Conservation (phyloP, 2,797 vertebrate genomes). For the Aviceda cuculoides region DNA sequence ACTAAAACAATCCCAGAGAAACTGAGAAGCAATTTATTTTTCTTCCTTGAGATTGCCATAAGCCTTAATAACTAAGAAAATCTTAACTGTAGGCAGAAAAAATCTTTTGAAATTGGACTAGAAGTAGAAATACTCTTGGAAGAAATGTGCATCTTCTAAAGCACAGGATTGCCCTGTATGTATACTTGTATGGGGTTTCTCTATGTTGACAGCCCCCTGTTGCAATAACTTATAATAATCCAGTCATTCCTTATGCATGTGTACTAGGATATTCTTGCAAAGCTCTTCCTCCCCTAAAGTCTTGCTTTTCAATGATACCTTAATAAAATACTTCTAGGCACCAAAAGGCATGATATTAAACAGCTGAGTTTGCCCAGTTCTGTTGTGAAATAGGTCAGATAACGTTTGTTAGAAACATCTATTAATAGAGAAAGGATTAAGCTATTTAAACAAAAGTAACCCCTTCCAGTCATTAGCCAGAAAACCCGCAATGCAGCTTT, state of each 20-base stretch:
- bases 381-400: neutral
- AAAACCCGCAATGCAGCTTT: neutral
- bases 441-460: conserved; percentile 18
- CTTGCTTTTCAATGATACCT: neutral
- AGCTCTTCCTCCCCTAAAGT: neutral
- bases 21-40: neutral
- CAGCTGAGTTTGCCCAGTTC: conserved; percentile 31
- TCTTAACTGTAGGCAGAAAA: neutral
- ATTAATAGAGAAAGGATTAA: conserved; percentile 46
- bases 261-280: neutral
- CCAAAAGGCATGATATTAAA: neutral
- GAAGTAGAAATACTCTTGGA: neutral
- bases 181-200: neutral
- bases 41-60: neutral
- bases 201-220: neutral
- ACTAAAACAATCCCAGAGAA: neutral
- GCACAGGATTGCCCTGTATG: neutral
- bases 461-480: neutral
- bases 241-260: neutral
- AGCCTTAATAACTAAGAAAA: neutral
- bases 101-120: neutral
- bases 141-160: neutral
- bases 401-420: conserved; percentile 23
- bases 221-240: neutral
- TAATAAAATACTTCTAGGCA: neutral